Percentiles rank a stretch among this genome's conserved stretches.
These are phyloP conservation scores for Monodelphis domestica DNA, from an alignment of 2,797 vertebrate genomes.

Conservation along the genomic window DNA sequence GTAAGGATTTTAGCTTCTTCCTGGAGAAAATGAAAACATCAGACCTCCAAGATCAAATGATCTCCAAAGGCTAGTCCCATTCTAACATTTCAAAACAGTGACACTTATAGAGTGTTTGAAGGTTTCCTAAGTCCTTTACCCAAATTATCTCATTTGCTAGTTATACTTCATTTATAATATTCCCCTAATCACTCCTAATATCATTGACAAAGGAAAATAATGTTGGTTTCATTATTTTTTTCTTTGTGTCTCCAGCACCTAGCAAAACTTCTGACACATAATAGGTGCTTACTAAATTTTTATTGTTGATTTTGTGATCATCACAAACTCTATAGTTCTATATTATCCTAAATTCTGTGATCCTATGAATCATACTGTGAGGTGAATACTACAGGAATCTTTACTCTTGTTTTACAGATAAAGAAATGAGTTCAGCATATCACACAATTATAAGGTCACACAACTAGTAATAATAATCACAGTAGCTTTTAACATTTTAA, in stretches of 20 bases:
- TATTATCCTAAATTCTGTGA: not conserved
- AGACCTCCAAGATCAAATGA: not conserved
- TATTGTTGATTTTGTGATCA: not conserved
- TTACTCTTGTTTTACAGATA: not conserved
- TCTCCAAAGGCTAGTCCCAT: not conserved
- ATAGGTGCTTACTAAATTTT: not conserved
- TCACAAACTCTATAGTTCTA: not conserved
- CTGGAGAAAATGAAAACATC: not conserved
- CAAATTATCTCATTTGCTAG: not conserved
- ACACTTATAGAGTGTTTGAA: not conserved
- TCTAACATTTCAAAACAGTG: not conserved
- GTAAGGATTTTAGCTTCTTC: not conserved
- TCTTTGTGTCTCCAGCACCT: not conserved
- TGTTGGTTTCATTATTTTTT: not conserved
- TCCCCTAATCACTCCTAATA: too few relatives aligned
- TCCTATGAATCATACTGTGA: not conserved
- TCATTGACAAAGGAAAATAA: too few relatives aligned
- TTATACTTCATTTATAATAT: too few relatives aligned
- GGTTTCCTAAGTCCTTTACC: not conserved
- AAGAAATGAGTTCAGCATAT: not conserved
- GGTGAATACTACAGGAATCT: not conserved
- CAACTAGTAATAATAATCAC: not conserved
- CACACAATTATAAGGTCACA: not conserved
- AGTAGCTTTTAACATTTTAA: not conserved
- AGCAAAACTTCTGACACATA: not conserved